These are phyloP conservation scores for Rattus norvegicus DNA, from an alignment of 2,113 vertebrate species.

Conservation along the genomic window GRCr8 NC_086038.1:9962501-9963000, in stretches of 20 bases:
- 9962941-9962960: background rate
- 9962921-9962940: background rate
- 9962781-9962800: background rate
- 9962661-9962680: background rate
- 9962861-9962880: background rate
- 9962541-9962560: background rate
- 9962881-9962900: background rate
- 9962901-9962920: background rate
- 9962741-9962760: background rate
- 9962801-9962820: background rate
- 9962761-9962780: background rate
- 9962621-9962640: background rate
- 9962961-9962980: background rate
- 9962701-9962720: background rate
- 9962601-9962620: background rate
- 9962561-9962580: background rate
- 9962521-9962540: background rate
- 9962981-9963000: background rate
- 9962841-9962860: background rate
- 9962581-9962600: background rate
- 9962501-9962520: background rate
- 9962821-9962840: no score
- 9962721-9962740: background rate
- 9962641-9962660: background rate
- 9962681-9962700: background rate